Evolutionary conservation across 2,113 vertebrate species (phyloP), one percentile per base, ranked within the genome.

Genomic region (Accipiter cooperii): DNA sequence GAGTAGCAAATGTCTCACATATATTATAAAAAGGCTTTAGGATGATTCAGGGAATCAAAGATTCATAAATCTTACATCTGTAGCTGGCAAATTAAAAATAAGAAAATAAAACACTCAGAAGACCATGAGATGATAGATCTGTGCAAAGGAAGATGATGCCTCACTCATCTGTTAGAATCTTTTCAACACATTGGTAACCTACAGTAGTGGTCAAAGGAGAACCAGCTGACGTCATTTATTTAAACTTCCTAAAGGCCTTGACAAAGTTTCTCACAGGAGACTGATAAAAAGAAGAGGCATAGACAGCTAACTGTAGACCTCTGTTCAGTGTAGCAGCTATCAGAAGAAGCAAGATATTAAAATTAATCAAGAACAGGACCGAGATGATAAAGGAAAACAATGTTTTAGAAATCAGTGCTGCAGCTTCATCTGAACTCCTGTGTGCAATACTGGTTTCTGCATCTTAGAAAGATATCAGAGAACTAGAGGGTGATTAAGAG

Each of bases 21-120:
- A 38, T 29, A 89, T 89, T 57, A 87, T 51, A 79, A 87, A 91
- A 76, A 42, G 40, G 42, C 40, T 89, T 87, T 58, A 57, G 31
- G 57, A 73, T 44, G 12, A 79, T 73, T 82, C 46, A 87, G 40
- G 29, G 49, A 89, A 91, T 93, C 46, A 89, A 89, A 79, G 40
- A 79, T 60, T 64, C 54, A 75, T 89, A 92, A 87, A 91, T 79
- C 77, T 94, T 65, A 79, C 26, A 79, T 66, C 25, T 46, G 28
- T 77, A 91, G 36, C 80, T 82, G 69, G 55, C 25, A 93, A 96
- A 97, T 81, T 84, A 71, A 95, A 89, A 93, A 74, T 38, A 95
- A 78, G 40, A 80, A 94, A 91, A 84, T 42, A 94, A 88, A 93
- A 54, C 52, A 92, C 38, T 84, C 31, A 28, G 22, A 55, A 82